These are phyloP conservation scores for Scopus umbretta DNA, from an alignment of 2,113 vertebrate species.

Conservation along the genomic window DNA sequence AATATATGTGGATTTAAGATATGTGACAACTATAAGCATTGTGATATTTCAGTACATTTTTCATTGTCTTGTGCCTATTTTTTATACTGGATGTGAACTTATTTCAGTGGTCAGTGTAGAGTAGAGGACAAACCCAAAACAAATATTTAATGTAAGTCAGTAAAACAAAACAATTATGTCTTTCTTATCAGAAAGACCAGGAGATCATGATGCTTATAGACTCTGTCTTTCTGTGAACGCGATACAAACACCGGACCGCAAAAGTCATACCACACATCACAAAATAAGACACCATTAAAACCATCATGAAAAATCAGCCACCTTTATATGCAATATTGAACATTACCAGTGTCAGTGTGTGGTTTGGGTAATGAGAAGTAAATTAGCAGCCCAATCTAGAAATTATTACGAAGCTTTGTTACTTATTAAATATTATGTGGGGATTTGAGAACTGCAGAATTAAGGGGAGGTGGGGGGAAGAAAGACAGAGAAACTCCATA, in stretches of 20 bases:
- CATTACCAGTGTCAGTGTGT: background rate
- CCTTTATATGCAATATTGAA: background rate
- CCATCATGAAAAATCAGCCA: background rate
- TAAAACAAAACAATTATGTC: background rate
- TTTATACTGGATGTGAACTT: background rate
- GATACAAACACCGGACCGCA: background rate
- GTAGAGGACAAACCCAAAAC: background rate
- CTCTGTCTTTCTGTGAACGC: rapidly evolving
- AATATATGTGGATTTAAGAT: background rate
- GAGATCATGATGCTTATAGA: background rate
- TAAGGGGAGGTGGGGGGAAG: background rate
- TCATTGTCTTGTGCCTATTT: background rate
- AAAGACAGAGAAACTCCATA: background rate
- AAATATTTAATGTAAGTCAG: background rate
- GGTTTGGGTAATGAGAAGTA: background rate
- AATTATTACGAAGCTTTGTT: background rate
- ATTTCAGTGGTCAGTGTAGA: background rate
- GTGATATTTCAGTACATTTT: background rate
- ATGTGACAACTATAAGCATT: background rate
- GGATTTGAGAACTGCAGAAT: background rate
- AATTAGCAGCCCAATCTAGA: background rate
- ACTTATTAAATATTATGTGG: background rate
- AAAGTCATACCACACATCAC: background rate
- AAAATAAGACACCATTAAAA: background rate
- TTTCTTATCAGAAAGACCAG: background rate